Conservation (phyloP, 2,113 vertebrate genomes). For the Perognathus longimembris region DNA sequence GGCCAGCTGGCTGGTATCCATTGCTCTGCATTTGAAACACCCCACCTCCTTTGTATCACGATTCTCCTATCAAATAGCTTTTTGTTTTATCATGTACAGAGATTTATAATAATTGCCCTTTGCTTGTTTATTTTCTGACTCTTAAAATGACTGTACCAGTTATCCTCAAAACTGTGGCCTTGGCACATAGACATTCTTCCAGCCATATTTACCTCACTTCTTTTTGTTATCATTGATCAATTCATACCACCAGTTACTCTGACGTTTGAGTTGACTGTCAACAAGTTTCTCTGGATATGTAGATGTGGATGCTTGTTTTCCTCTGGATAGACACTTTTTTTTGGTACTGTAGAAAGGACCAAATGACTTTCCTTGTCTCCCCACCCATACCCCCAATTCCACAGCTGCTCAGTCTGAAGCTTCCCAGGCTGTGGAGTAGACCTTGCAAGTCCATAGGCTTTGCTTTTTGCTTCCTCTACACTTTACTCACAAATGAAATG, state of each 20-base stretch:
- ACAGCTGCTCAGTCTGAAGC: neutral
- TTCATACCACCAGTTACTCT: neutral
- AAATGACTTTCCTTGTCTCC: neutral
- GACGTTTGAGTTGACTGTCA: neutral
- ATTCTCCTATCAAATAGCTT: neutral
- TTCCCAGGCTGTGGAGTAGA: neutral
- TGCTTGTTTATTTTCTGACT: neutral
- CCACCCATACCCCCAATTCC: neutral
- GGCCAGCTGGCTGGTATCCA: neutral
- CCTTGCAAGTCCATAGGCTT: neutral
- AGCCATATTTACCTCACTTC: neutral
- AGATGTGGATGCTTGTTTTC: neutral
- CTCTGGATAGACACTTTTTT: neutral
- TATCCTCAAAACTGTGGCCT: slow-evolving; percentile 6
- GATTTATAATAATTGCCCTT: neutral
- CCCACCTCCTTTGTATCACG: neutral
- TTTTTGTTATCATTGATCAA: neutral
- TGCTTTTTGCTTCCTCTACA: neutral
- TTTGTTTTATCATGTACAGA: slow-evolving; percentile 23
- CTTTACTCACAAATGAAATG: slow-evolving; percentile 10
- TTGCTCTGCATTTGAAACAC: neutral
- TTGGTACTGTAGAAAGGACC: neutral
- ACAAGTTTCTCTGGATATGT: neutral
- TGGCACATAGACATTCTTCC: neutral
- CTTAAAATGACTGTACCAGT: neutral